These are phyloP conservation scores for Unio delphinus DNA, from an alignment of 2,888 invertebrate genomes.

Conservation along the genomic window DNA sequence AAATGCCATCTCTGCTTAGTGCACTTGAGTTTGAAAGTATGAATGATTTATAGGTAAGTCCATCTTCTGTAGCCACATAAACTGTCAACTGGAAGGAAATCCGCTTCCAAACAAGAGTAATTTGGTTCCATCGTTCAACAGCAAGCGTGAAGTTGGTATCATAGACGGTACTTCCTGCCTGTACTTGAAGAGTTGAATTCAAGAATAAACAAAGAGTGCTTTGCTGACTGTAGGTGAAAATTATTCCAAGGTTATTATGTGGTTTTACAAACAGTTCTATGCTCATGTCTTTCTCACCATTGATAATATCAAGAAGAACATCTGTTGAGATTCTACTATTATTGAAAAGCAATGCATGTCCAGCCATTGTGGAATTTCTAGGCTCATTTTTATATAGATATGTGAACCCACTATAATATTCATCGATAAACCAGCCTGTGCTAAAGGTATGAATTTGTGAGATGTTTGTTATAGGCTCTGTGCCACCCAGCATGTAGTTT, in stretches of 20 bases:
- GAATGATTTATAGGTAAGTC: not conserved
- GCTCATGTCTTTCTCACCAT: slow-evolving; percentile 20
- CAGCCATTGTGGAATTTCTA: slow-evolving; percentile 18
- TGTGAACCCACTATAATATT: slow-evolving; percentile 18
- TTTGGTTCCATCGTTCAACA: slow-evolving; percentile 39
- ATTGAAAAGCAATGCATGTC: slow-evolving; percentile 15
- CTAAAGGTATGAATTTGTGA: slow-evolving; percentile 5
- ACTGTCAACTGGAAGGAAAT: slow-evolving; percentile 7
- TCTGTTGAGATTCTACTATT: slow-evolving; percentile 16
- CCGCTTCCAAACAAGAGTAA: slow-evolving; percentile 30
- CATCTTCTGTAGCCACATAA: slow-evolving; percentile 6
- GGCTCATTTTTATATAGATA: slow-evolving; percentile 17
- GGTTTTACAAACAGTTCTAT: slow-evolving; percentile 33
- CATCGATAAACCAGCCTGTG: slow-evolving; percentile 15
- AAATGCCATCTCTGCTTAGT: slow-evolving; percentile 8
- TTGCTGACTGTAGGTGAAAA: slow-evolving; percentile 14
- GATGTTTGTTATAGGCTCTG: slow-evolving; percentile 3
- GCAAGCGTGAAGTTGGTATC: slow-evolving; percentile 28
- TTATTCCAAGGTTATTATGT: slow-evolving; percentile 15
- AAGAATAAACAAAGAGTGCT: too few species aligned
- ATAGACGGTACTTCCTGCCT: slow-evolving; percentile 11
- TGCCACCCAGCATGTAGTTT: slow-evolving; percentile 14
- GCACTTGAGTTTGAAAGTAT: not conserved
- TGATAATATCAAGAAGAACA: slow-evolving; percentile 19
- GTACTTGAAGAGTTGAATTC: slow-evolving; percentile 9